Evolutionary conservation across 1,140 invertebrate genomes (phyloP), one percentile per base, ranked within the genome.

Genomic region (Brachionus manjavacas): DNA sequence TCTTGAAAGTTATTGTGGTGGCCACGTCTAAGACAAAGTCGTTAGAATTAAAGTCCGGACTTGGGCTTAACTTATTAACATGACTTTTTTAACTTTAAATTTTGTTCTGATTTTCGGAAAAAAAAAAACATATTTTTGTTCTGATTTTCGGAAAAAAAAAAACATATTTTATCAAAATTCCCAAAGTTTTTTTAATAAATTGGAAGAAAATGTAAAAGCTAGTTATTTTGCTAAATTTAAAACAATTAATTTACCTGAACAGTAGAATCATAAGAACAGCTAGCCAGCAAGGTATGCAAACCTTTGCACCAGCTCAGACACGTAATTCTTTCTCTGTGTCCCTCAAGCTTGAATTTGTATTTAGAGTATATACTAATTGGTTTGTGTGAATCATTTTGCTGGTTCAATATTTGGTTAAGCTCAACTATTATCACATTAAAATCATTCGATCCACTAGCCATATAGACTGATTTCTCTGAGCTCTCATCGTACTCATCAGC

Each of bases 381-480:
- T 25, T 23, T 39, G 11, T 23, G 11, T 35, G 31, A 1, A 0
- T 81, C n/a, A 9, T 81, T 81, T 41, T 41, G 2, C 31, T 81
- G 49, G 4, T 31, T 25, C 9, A 68, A 31, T 1, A 64, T n/a
- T 31, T 81, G 20, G 23, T 81, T 64, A 25, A 81, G 46, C 9
- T 81, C 79, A 20, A 81, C 31, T 9, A 81, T 14, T 1, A 60
- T 28, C 1, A 81, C 52, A 46, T 64, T 81, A 41, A 68, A 81
- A 81, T 81, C 79, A 68, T 81, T 81, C 11, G 79, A 81, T 16
- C 79, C 79, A 81, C 49, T 81, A 14, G 79, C 79, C 39, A 81
- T 14, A 23, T 64, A 81, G 3, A 68, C 23, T 16, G 49, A 2
- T 23, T 46, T 20, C 4, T 43, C 12, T 25, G 20, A 35, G n/a